Base-by-base conservation (phyloP, 2,113 vertebrate genomes). In the Zosterops japonicus region DNA sequence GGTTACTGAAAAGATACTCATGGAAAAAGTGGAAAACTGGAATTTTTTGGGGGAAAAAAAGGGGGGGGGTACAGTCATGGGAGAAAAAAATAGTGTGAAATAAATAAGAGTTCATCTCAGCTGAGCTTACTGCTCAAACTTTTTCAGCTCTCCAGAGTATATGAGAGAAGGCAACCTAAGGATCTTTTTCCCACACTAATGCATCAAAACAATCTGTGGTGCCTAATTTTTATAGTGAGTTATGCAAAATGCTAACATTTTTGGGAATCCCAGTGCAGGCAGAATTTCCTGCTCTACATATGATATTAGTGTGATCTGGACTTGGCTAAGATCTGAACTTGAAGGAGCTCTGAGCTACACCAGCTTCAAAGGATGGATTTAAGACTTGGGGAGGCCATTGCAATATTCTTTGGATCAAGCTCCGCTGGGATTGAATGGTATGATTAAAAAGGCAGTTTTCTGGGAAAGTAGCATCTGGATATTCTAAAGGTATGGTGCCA, bases 21-120 rank as follows among this genome's bases (percentile, higher is more conserved):
- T 89, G 52, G 93, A 63, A 78, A 89, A 74, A 65, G 4, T 29
- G 24, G 41, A 69, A 77, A 84, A 59, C 9, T 47, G 14, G 24
- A 78, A 25, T 35, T 57, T 14, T 14, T 15, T 4, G 44, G 44
- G 44, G 19, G 2, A 0, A 1, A 5, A 22, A 61, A 46, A 50
- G 42, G 33, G 1, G 3, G 2, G 1, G 6, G 8, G 11, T 39
- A 39, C 39, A 39, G 11, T 11, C 5, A 39, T 39, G 39, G 39
- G 39, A 39, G 39, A 39, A 39, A 39, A 28, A 69, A 75, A 53
- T 3, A 31, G 6, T 63, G 27, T 71, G 61, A 72, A 94, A 83
- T 79, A 35, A 1, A 0, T n/a, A 19, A 16, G 20, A 80, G n/a
- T 64, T 94, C n/a, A 29, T 72, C 36, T 87, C 67, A 72, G 31